Percentiles rank a stretch among this genome's conserved stretches.
Evolutionary conservation across 1,140 invertebrate genomes (phyloP).

Genomic region (Portunus trituberculatus): DNA sequence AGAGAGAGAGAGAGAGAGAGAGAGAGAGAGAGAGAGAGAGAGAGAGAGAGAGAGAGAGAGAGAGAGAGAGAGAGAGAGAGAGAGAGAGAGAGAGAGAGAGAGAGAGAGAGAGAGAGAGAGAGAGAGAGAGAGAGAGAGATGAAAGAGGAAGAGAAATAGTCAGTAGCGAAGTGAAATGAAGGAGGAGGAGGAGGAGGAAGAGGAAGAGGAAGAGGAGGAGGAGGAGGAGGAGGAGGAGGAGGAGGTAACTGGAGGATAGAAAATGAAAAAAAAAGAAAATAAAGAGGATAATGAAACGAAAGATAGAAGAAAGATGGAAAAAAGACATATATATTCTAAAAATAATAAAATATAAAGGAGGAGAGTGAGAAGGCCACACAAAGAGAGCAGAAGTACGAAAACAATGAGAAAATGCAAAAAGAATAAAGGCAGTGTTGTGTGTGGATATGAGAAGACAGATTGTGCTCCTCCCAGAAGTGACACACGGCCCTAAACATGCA

Average conservation of each 20-base stretch:
- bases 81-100: neutral
- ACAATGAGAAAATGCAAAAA: too few species aligned
- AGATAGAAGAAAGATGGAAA: neutral
- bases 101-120: neutral
- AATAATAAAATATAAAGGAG: neutral
- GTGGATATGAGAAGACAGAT: too few species aligned
- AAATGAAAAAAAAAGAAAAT: too few species aligned
- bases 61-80: neutral
- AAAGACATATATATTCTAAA: neutral
- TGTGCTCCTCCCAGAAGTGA: too few species aligned
- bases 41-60: neutral
- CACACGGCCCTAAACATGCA: too few species aligned
- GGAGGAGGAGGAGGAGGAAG: neutral
- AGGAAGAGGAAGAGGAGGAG: neutral
- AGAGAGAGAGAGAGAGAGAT: neutral
- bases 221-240: neutral
- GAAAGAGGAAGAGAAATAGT: neutral
- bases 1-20: constrained; percentile 25
- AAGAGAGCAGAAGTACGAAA: too few species aligned
- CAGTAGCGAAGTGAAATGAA: neutral
- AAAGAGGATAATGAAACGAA: neutral
- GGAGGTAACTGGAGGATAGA: neutral
- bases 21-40: neutral
- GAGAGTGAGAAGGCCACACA: too few species aligned
- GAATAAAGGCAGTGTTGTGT: too few species aligned